Evolutionary conservation across 2,888 invertebrate species (phyloP).

Genomic region (Drosophila yooni): DNA sequence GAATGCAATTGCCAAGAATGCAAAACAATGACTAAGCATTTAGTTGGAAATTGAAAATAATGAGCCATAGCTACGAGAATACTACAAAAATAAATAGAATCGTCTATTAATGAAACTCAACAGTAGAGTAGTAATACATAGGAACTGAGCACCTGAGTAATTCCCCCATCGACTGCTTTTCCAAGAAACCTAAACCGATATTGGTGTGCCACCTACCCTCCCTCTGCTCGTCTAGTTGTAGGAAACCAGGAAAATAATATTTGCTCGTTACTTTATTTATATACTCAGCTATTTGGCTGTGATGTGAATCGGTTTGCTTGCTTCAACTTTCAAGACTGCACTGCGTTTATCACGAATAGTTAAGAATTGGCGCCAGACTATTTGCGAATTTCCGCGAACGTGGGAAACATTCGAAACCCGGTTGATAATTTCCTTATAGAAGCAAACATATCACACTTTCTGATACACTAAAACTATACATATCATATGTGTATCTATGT

Average conservation of each 20-base stretch:
- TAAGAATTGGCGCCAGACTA: constrained; percentile 59
- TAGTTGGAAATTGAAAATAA: constrained; percentile 20
- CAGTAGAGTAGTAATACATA: neutral
- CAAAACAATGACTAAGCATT: constrained; percentile 33
- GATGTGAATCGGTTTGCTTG: constrained; percentile 42
- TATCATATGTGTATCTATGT: neutral
- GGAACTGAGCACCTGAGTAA: neutral
- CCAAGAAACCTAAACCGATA: constrained; percentile 22
- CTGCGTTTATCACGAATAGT: constrained; percentile 58
- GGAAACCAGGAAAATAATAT: neutral
- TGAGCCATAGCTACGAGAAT: constrained; percentile 10
- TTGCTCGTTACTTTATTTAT: neutral
- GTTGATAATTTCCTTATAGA: neutral
- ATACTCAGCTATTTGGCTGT: neutral
- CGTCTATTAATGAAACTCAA: constrained; percentile 14
- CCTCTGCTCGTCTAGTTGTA: neutral
- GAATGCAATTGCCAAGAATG: constrained; percentile 31
- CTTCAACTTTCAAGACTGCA: constrained; percentile 10
- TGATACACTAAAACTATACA: neutral
- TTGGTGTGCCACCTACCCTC: neutral
- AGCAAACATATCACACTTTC: neutral
- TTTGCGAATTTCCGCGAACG: constrained; percentile 48
- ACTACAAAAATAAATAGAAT: constrained; percentile 5
- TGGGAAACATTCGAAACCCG: constrained; percentile 5
- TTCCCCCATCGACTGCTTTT: constrained; percentile 12